Conservation (phyloP, 2,888 invertebrate species). For the Nomada ruficornis region DNA sequence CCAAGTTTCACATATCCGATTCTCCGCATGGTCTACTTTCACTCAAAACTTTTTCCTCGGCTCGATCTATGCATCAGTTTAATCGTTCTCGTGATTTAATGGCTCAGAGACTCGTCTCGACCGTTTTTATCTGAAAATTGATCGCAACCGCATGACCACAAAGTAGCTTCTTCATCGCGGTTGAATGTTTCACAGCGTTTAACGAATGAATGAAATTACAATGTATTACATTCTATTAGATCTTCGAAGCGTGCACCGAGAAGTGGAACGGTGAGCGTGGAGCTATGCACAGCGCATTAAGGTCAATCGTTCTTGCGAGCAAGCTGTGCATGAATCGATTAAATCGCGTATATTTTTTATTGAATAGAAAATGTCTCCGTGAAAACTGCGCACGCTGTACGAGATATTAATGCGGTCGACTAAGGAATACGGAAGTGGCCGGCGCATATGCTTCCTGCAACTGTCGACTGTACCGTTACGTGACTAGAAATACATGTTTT, state of each 20-base stretch:
- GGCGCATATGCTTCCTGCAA: constrained; percentile 58
- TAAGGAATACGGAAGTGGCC: constrained; percentile 63
- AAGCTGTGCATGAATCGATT: constrained; percentile 20
- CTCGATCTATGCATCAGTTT: neutral
- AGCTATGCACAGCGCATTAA: constrained; percentile 8
- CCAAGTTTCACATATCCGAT: neutral
- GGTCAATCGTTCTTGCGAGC: constrained; percentile 24
- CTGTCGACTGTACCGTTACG: constrained; percentile 62
- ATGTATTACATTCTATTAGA: neutral
- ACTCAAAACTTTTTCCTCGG: neutral
- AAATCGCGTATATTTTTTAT: constrained; percentile 29
- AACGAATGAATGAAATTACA: neutral
- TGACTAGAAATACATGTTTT: constrained; percentile 57
- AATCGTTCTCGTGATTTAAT: neutral
- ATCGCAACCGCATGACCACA: neutral
- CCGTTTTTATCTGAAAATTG: neutral
- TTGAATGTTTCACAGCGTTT: neutral
- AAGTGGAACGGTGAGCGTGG: constrained; percentile 24
- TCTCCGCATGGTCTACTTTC: constrained; percentile 24
- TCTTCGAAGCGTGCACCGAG: neutral
- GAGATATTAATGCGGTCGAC: constrained; percentile 52
- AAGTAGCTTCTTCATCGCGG: neutral
- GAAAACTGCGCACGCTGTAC: constrained; percentile 18
- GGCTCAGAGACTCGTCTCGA: neutral
- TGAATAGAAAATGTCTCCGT: constrained; percentile 32